Evolutionary conservation across 2,888 invertebrate species (phyloP), one percentile per base, ranked within the genome.

Genomic region (Hypomecis punctinalis): DNA sequence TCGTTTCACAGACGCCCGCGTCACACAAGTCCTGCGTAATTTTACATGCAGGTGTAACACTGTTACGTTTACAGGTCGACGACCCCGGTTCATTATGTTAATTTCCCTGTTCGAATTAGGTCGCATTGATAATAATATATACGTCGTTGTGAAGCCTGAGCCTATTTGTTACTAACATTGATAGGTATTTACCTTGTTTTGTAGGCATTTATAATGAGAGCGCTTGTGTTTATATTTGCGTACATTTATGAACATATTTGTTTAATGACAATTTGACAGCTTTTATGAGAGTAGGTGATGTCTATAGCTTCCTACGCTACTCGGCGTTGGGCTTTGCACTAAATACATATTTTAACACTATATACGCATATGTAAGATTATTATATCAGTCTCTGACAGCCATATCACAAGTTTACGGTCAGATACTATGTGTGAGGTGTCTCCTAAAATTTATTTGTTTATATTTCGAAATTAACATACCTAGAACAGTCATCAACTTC

Each of bases 21-120:
- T 39, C 57, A 58, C 47, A 43, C 57, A 56, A 42, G 57, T 63
- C 63, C 65, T 55, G 60, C 61, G 60, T 59, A 58, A 57, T 60
- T 65, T 66, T 66, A 72, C 72, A 66, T 61, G 59, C 67, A 72
- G 72, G 72, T 72, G 72, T 59, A 68, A 63, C 35, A 40, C 42
- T 49, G 37, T 36, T 53, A 55, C 33, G 57, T n/a, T 36, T 23
- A 33, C 8, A 51, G 54, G 66, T 67, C 65, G 53, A 53, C 45
- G 62, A 69, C 63, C 71, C 45, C 51, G 37, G 48, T 46, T 61
- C 48, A 61, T 67, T 67, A 71, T 71, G 71, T 72, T 51, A 67
- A 72, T 71, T 69, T 72, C 67, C 71, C 68, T 67, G 60, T 64
- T 63, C 55, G 57, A 71, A 63, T 68, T 68, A 52, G 69, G 68